Base-by-base conservation (phyloP, 2,888 invertebrate genomes). In the Oscheius onirici region DNA sequence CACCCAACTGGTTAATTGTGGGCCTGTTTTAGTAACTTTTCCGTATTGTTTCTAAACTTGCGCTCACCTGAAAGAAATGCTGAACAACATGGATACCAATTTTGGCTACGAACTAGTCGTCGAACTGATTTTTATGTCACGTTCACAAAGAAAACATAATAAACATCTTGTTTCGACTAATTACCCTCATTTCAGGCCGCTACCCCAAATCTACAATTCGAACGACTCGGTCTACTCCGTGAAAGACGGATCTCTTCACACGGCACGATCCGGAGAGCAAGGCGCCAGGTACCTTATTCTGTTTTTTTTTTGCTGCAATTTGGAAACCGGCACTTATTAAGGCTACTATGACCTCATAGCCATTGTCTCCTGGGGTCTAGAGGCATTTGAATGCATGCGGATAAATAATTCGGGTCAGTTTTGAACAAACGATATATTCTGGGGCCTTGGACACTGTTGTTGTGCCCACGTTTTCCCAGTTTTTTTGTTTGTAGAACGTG, bases 211-310 rank as follows among this genome's bases (percentile, higher is more conserved):
- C 63, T 74, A 74, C 65, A 72, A 63, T 20, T 63, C 63, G 28
- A 63, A 74, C 67, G 78, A 78, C 71, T 78, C 78, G 68, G 78
- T 75, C 55, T 78, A 75, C 67, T 78, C 78, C 17, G 69, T 69
- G 52, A 75, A 78, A 41, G 69, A 75, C 17, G 72, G 71, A 43
- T 78, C 78, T 26, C 68, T 78, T 57, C 76, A 78, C 55, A 78
- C 78, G 41, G 76, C 78, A 11, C 54, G 78, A 24, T 75, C 76
- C 40, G 58, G 60, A 57, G 54, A 55, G 17, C 49, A 68, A 46
- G 44, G 40, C 55, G 40, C 54, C 41, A 69, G 69, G 58, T 58
- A 55, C 13, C 22, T 17, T n/a, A 20, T 17, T 75, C 17, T 70
- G 67, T 73, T 43, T 57, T 54, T 43, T 55, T 41, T 54, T 55